Percentiles rank a stretch among this genome's conserved stretches.
phyloP scores from a whole-genome alignment of 1,140 invertebrate species.

The Apocrypta bakeri region DNA sequence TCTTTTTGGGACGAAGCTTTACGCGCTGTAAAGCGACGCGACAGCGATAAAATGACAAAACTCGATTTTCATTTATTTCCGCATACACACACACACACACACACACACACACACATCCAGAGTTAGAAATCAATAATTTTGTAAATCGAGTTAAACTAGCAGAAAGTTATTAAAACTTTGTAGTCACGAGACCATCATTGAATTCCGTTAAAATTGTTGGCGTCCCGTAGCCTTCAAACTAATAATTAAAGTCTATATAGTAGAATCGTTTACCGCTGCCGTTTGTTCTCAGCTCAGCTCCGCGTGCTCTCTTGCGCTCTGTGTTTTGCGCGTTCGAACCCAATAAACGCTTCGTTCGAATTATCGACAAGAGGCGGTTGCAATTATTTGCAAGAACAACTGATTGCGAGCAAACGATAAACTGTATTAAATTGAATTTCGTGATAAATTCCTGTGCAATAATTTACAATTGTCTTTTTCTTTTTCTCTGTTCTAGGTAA shows the following conservation, averaged over 20 bases:
- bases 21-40: neutral
- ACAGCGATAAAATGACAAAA: neutral
- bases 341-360: slow-evolving; percentile 11
- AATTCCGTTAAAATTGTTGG: neutral
- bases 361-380: neutral
- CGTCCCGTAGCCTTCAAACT: slow-evolving; percentile 1
- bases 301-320: neutral
- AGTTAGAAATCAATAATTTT: neutral
- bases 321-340: neutral
- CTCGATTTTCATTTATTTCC: neutral
- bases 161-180: slow-evolving; percentile 1
- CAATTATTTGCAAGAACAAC: slow-evolving; percentile 35
- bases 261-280: neutral
- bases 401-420: neutral
- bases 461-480: neutral
- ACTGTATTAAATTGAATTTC: neutral
- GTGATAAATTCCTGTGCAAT: neutral
- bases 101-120: too few relatives aligned
- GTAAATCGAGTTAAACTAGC: neutral
- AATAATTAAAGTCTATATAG: slow-evolving; percentile 9
- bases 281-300: neutral
- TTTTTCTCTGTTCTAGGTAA: slow-evolving; percentile 61
- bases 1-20: slow-evolving; percentile 27
- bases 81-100: neutral
- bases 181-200: neutral